phyloP scores from a whole-genome alignment of 53 echinoderm and acorn worm genomes.

The Hippasteria phrygiana region DNA sequence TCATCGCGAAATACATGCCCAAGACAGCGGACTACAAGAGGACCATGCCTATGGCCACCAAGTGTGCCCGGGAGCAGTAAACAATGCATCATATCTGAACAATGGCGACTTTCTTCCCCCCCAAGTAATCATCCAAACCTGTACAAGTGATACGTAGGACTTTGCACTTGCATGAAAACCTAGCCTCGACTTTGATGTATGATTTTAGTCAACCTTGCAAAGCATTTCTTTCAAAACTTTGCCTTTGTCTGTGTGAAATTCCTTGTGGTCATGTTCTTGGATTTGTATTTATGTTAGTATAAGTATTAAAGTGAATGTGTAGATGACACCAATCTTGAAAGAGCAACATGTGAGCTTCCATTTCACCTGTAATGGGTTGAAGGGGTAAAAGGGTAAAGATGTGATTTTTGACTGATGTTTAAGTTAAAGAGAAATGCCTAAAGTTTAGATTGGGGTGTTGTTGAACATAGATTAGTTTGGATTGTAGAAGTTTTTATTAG shows the following conservation, averaged over 20 bases:
- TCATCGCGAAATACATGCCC: constrained; percentile 35
- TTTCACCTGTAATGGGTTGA: constrained; percentile 11
- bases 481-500: background rate
- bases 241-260: constrained; percentile 2
- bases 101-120: background rate
- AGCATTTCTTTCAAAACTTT: constrained; percentile 10
- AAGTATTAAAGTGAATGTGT: background rate
- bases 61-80: background rate
- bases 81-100: background rate
- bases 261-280: background rate
- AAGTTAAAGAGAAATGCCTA: background rate
- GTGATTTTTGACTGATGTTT: background rate
- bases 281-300: constrained; percentile 30
- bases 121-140: no score
- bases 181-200: background rate
- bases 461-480: background rate
- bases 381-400: background rate
- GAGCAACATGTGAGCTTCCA: background rate
- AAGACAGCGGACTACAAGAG: constrained; percentile 53
- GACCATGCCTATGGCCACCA: constrained; percentile 6
- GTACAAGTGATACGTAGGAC: no score
- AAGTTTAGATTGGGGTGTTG: background rate
- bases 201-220: background rate
- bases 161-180: no score
- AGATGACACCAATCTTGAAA: no score